phyloP scores from a whole-genome alignment of 2,113 vertebrate genomes.

The Brachyhypopomus gauderio region DNA sequence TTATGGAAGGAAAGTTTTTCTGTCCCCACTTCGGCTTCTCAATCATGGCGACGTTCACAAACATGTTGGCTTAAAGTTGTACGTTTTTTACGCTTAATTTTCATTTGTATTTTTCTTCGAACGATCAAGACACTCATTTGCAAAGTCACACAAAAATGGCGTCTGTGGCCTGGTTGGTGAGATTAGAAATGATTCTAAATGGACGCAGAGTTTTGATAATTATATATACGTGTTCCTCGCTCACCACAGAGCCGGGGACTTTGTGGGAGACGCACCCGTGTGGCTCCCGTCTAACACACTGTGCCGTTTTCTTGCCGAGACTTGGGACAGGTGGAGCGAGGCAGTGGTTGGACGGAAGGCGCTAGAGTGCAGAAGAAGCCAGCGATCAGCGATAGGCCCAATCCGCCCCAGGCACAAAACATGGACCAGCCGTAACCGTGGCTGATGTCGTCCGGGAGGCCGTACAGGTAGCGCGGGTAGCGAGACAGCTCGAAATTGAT shows the following conservation, averaged over 20 bases:
- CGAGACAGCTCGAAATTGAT: slow-evolving; percentile 98
- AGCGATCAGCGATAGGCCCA: slow-evolving; percentile 93
- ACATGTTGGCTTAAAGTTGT: background rate
- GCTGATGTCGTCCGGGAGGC: slow-evolving; percentile 94
- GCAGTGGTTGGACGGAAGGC: slow-evolving; percentile 93
- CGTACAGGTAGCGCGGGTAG: slow-evolving; percentile 90
- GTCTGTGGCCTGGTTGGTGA: slow-evolving; percentile 29
- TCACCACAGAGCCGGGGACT: background rate
- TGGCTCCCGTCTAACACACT: slow-evolving; percentile 83
- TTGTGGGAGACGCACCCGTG: background rate
- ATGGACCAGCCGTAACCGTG: slow-evolving; percentile 98
- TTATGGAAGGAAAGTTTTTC: background rate
- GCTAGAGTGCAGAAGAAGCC: slow-evolving; percentile 99
- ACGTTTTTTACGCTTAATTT: slow-evolving; percentile 34
- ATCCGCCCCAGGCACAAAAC: slow-evolving; percentile 97
- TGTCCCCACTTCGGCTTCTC: slow-evolving; percentile 16
- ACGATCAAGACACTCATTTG: slow-evolving; percentile 67
- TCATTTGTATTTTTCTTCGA: slow-evolving; percentile 60
- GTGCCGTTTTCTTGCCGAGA: slow-evolving; percentile 95
- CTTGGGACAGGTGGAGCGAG: slow-evolving; percentile 95
- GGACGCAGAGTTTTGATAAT: slow-evolving; percentile 38
- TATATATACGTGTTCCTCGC: slow-evolving; percentile 38
- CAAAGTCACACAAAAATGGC: slow-evolving; percentile 49
- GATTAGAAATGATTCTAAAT: slow-evolving; percentile 48
- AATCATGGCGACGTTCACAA: background rate